A percentile compares a stretch with the other conserved stretches of the same genome.
phyloP scores from a whole-genome alignment of 1,140 invertebrate species.

The Temnothorax curvispinosus region DNA sequence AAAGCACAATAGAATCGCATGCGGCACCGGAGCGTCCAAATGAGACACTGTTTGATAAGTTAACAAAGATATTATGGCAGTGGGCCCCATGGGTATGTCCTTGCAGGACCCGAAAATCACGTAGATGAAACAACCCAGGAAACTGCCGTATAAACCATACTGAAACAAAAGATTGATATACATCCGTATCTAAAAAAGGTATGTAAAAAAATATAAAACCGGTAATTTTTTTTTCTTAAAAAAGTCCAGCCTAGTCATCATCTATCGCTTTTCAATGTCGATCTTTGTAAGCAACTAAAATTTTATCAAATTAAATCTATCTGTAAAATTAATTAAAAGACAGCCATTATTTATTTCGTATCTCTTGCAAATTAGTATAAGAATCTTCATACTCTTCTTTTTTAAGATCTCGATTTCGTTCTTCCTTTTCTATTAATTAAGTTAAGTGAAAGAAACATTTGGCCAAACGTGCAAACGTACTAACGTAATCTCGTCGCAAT shows the following conservation, averaged over 20 bases:
- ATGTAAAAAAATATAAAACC: background rate
- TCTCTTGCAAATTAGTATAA: background rate
- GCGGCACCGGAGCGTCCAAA: conserved; percentile 87
- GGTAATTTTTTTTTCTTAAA: background rate
- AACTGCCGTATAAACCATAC: conserved; percentile 96
- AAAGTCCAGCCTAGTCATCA: background rate
- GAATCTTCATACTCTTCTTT: background rate
- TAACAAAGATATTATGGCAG: conserved; percentile 93
- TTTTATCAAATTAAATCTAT: background rate
- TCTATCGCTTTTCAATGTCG: background rate
- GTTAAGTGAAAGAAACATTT: background rate
- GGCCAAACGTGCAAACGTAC: background rate
- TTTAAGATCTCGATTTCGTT: background rate
- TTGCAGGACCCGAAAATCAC: conserved; percentile 96
- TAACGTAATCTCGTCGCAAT: background rate
- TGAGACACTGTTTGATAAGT: conserved; percentile 91
- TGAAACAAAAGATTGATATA: conserved; percentile 81
- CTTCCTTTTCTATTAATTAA: background rate
- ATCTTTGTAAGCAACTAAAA: background rate
- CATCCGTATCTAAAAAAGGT: too few species aligned
- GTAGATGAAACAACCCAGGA: conserved; percentile 96
- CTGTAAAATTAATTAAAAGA: background rate
- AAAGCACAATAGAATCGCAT: conserved; percentile 93
- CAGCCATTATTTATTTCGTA: background rate
- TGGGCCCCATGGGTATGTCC: conserved; percentile 95